phyloP scores from a whole-genome alignment of 2,113 vertebrate genomes.

The Plotosus lineatus region DNA sequence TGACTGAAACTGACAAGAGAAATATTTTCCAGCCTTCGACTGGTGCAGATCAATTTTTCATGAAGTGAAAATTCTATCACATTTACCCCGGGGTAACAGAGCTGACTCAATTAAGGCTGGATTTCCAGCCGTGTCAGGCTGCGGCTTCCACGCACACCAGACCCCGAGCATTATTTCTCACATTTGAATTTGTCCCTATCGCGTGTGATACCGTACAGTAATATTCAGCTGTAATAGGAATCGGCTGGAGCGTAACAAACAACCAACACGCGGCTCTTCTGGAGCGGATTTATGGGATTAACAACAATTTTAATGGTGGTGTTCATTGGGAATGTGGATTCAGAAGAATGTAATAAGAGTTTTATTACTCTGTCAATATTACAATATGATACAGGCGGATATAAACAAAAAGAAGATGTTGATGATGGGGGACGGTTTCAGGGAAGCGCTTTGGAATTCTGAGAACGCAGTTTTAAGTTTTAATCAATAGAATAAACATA shows the following conservation, averaged over 20 bases:
- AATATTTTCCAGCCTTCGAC: not conserved
- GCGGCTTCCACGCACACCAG: not conserved
- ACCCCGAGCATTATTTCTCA: not conserved
- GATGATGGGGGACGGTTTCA: not conserved
- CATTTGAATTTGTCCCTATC: not conserved
- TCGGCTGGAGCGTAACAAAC: not conserved
- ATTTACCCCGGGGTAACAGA: slow-evolving; percentile 19
- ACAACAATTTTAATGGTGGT: slow-evolving; percentile 13
- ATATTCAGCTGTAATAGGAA: slow-evolving; percentile 11
- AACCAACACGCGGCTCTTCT: not conserved
- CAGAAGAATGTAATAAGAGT: slow-evolving; percentile 18
- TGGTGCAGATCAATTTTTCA: slow-evolving; percentile 18
- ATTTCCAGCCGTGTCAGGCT: not conserved
- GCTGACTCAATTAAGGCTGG: not conserved
- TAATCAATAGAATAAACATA: not conserved
- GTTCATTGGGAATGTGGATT: slow-evolving; percentile 5
- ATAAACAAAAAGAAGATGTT: not conserved
- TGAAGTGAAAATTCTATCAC: not conserved
- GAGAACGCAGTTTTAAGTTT: not conserved
- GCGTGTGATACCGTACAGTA: not conserved
- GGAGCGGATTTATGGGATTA: slow-evolving; percentile 19
- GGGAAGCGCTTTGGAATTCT: not conserved
- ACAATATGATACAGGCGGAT: not conserved
- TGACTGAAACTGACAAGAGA: not conserved
- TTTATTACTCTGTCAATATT: not conserved